Base-by-base conservation (phyloP, 2,888 invertebrate species). In the Campaea margaritaria region DNA sequence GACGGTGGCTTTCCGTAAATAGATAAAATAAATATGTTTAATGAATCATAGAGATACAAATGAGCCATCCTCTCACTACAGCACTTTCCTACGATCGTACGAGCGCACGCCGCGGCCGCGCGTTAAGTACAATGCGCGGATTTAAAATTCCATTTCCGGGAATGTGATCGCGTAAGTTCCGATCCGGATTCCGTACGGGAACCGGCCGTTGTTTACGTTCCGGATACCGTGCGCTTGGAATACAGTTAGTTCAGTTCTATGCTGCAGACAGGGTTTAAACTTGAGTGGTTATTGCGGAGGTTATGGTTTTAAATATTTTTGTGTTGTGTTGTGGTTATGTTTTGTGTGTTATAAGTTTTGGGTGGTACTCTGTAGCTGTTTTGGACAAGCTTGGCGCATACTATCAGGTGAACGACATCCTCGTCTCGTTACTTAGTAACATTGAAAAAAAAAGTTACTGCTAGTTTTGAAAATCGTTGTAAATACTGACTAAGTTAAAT, bases 121-220 rank as follows among this genome's bases (percentile, higher is more conserved):
- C 72, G 71, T 75, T 82, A 85, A 83, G 79, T 78, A 83, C 84
- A 82, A 83, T 46, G 82, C 81, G 81, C 72, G 76, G 82, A 88
- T 90, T 90, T 89, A 89, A 89, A 89, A 89, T 89, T 89, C 89
- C 86, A 89, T 90, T 89, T 88, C 88, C 87, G 81, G 61, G 72
- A 60, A 81, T 84, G 84, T 83, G 88, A 85, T 87, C 86, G 78
- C 79, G 78, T 79, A 78, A 80, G 79, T 86, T 89, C 83, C 85
- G 83, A 82, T 78, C 83, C 82, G 85, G 82, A 82, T 65, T 57
- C 64, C 57, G 64, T 72, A 74, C 74, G 70, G 73, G 68, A 67
- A 73, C 73, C 65, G 72, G 70, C 62, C 62, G 70, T 73, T 73
- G 70, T 66, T 64, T 65, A 61, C 65, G 55, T 72, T 65, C 65